Base-by-base conservation (phyloP, 2,113 vertebrate genomes). In the Sinocyclocheilus maitianheensis region DNA sequence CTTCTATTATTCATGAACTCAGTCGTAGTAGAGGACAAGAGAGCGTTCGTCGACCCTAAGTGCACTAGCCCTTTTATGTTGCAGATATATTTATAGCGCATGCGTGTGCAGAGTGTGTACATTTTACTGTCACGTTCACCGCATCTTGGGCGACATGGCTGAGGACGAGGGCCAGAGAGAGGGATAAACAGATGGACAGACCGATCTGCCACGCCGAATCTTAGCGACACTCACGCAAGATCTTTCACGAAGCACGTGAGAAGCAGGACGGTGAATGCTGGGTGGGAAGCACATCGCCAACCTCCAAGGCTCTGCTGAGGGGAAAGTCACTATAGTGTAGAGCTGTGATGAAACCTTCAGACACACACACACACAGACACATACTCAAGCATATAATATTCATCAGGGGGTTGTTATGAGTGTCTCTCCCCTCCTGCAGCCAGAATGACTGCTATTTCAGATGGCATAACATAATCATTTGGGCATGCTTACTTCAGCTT, bases 71-170 rank as follows among this genome's bases (percentile, higher is more conserved):
- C 51, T 84, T 63, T 71, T 51, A 72, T 65, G 51, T 37, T 24
- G 75, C 81, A 74, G 85, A 65, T 83, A 87, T 88, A 87, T 88
- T 90, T 88, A 88, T 88, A 83, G 75, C 74, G 74, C 43, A 79
- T 78, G 74, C 43, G 83, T 88, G 85, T 87, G 87, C 26, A 22
- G 65, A 80, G 85, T 83, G 79, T 83, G 81, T 81, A 65, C 83
- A 81, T 90, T 85, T 55, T 72, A 87, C 76, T 85, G 65, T 81
- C 76, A 81, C 87, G 78, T 85, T 83, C 22, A 9, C 16, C 74
- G 48, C 37, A 72, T 85, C 75, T 82, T 3, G 12, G 46, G 72
- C 20, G 34, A 40, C n/a, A 3, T 58, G 82, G 22, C 62, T 40
- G n/a, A 58, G 81, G 84, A 26, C 53, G 55, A 62, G 40, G 71